Evolutionary conservation across 2,797 vertebrate genomes (phyloP), one percentile per base, ranked within the genome.

Genomic region (Sparidentex hasta): DNA sequence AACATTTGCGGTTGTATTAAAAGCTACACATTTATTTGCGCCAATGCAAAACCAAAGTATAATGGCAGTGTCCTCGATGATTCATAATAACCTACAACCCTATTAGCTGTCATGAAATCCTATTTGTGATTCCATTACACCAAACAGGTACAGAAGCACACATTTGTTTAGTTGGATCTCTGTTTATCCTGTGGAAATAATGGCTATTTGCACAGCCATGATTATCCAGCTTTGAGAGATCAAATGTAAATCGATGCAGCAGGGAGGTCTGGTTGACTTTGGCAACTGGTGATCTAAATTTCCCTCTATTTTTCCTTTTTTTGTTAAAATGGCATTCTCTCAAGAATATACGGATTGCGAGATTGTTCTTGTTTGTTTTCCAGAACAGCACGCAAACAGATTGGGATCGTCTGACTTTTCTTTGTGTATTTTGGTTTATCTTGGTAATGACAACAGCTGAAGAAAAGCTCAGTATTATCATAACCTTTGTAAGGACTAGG

Each of bases 191-290:
- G 81, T 76, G 88, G 94, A 96, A 96, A 96, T 95, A 95, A 96
- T 94, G 87, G 82, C 93, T 96, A 95, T 97, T 97, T 97, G 95
- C 95, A 95, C 95, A 78, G 80, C 93, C 93, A 93, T 96, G 96
- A 97, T 97, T 97, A 97, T 95, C 86, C 94, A 94, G 94, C 91
- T 92, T 96, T 95, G 94, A 96, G 95, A 95, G 95, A 95, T 96
- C 93, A 92, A 95, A 96, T 95, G 94, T 94, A 97, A 97, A 97
- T 96, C 94, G 91, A 95, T 96, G 94, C 94, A 88, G 87, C 78
- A 71, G 74, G 76, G 81, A 88, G 61, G 85, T 84, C 69, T 86
- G 65, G 84, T 88, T 90, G 89, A 84, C 65, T 90, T 78, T 87
- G 83, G 75, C 87, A 83, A 84, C 46, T 68, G 71, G 57, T 61